A percentile compares a stretch with the other conserved stretches of the same genome.
Conservation (phyloP, 1,140 invertebrate species). For the Cyphomyrmex costatus region DNA sequence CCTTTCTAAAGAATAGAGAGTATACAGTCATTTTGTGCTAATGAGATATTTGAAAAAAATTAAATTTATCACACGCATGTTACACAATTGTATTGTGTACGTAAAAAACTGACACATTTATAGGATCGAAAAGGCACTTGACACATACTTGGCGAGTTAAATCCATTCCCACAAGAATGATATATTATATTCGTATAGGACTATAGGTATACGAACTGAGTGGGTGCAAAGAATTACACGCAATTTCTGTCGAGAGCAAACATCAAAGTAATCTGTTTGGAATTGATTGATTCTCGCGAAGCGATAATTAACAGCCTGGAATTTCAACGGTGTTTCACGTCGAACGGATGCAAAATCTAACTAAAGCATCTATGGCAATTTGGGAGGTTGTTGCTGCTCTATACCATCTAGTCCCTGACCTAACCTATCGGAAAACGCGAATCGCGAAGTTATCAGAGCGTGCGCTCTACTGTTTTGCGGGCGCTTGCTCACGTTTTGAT, state of each 20-base stretch:
- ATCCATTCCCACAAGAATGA: constrained; percentile 11
- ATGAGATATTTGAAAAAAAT: neutral
- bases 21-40: neutral
- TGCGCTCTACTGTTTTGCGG: constrained; percentile 58
- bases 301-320: constrained; percentile 56
- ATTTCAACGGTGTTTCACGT: constrained; percentile 38
- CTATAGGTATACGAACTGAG: neutral
- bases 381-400: constrained; percentile 29
- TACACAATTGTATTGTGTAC: neutral
- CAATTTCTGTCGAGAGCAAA: constrained; percentile 40
- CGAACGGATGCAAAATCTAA: constrained; percentile 17
- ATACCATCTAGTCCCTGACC: constrained; percentile 43
- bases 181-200: constrained; percentile 27
- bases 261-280: constrained; percentile 48
- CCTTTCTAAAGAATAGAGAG: too few species aligned
- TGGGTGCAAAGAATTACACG: constrained; percentile 42
- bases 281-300: constrained; percentile 59
- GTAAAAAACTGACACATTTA: neutral
- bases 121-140: neutral
- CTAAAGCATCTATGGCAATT: constrained; percentile 50
- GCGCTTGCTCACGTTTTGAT: constrained; percentile 63
- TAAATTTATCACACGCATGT: neutral
- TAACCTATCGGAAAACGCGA: constrained; percentile 66
- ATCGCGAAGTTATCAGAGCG: constrained; percentile 67
- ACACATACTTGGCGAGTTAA: neutral